Conservation (phyloP, 2,888 invertebrate genomes). For the Diplolepis rosae region DNA sequence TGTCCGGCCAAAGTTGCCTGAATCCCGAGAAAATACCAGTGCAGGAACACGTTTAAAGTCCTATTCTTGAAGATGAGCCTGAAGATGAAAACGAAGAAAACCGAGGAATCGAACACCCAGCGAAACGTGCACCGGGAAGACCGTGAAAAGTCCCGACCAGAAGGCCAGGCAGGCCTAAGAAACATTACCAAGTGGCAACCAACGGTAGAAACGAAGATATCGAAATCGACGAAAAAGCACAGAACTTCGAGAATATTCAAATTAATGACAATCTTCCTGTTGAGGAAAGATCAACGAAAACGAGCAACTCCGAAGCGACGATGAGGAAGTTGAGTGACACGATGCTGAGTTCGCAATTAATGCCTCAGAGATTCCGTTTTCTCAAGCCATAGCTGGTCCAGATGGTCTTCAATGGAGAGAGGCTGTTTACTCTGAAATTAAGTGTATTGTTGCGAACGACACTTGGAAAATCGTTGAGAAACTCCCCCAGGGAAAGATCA, state of each 20-base stretch:
- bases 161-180: neutral
- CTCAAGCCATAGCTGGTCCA: neutral
- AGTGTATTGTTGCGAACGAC: constrained; percentile 38
- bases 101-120: neutral
- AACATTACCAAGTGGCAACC: neutral
- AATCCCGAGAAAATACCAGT: neutral
- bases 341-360: constrained; percentile 1
- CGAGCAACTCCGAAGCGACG: neutral
- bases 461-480: constrained; percentile 40
- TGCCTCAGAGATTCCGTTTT: constrained; percentile 21
- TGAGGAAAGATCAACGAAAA: neutral
- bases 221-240: neutral
- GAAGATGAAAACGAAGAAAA: neutral
- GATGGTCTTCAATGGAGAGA: neutral
- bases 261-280: neutral
- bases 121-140: neutral
- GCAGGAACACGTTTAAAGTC: neutral
- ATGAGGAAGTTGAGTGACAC: neutral
- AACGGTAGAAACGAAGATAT: neutral
- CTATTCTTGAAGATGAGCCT: neutral
- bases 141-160: neutral
- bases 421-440: constrained; percentile 34
- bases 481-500: constrained; percentile 27
- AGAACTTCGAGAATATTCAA: neutral
- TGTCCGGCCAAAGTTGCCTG: neutral